phyloP scores from a whole-genome alignment of 2,888 invertebrate species.

The Zygaena filipendulae region DNA sequence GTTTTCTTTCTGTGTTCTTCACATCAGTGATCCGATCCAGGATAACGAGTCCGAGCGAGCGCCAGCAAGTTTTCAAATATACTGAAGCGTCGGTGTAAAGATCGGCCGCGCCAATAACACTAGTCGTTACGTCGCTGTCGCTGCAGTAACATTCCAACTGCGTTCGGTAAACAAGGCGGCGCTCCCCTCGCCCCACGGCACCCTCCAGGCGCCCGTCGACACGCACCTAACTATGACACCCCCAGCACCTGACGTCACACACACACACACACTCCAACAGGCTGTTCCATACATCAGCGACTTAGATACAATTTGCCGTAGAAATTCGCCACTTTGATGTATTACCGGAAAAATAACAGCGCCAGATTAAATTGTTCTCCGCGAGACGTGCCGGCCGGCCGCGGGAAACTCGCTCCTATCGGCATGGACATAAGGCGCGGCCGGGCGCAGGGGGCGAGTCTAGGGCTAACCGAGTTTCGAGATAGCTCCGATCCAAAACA shows the following conservation, averaged over 20 bases:
- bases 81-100: no score
- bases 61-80: no score
- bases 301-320: slow-evolving; percentile 55
- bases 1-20: no score
- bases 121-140: no score
- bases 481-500: slow-evolving; percentile 41
- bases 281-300: slow-evolving; percentile 38
- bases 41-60: no score
- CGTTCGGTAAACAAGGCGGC: no score
- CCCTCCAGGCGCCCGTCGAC: no score
- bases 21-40: no score
- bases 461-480: slow-evolving; percentile 31
- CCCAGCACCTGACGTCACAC: slow-evolving; percentile 2
- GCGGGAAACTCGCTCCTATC: slow-evolving; percentile 16
- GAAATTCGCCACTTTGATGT: slow-evolving; percentile 52
- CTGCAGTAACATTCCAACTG: no score
- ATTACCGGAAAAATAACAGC: slow-evolving; percentile 57
- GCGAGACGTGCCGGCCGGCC: slow-evolving; percentile 17
- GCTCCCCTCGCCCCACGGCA: background rate
- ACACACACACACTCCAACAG: slow-evolving; percentile 8
- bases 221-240: no score
- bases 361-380: slow-evolving; percentile 46
- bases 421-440: background rate
- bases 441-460: background rate
- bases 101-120: no score